Percentiles rank a stretch among this genome's conserved stretches.
These are phyloP conservation scores for Gymnothorax reevesii DNA, from an alignment of 2,797 vertebrate species.

Conservation along the genomic window DNA sequence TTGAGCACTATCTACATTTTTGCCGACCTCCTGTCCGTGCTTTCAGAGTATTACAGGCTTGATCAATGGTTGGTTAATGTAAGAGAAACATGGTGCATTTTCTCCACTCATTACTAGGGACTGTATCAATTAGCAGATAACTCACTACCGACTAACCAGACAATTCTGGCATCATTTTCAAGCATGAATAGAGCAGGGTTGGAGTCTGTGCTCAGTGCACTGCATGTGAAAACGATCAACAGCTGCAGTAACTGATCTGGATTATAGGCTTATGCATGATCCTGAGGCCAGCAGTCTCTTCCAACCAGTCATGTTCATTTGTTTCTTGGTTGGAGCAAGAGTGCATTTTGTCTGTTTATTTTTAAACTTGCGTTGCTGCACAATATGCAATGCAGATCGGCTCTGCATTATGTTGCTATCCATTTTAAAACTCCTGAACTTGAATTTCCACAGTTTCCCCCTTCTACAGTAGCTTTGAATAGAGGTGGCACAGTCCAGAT, in stretches of 20 bases:
- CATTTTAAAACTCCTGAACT: background rate
- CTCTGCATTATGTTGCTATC: background rate
- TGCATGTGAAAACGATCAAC: slow-evolving; percentile 31
- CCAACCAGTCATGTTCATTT: slow-evolving; percentile 4
- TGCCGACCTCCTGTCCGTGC: too few species aligned
- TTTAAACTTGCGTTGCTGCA: background rate
- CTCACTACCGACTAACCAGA: too few species aligned
- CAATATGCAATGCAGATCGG: background rate
- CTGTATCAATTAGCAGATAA: too few species aligned
- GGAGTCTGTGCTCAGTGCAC: slow-evolving; percentile 6
- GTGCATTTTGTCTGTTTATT: background rate
- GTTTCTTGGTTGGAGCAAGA: background rate
- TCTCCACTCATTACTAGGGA: too few species aligned
- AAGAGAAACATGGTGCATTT: too few species aligned
- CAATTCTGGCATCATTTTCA: background rate
- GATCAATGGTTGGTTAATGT: too few species aligned
- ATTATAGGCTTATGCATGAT: slow-evolving; percentile 25
- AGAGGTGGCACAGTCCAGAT: too few species aligned
- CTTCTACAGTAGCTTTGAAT: background rate
- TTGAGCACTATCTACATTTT: too few species aligned
- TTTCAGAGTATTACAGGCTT: too few species aligned
- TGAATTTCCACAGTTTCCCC: background rate
- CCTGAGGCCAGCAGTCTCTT: background rate
- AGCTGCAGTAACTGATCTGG: slow-evolving; percentile 22
- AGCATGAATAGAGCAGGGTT: background rate